Percentiles rank a stretch among this genome's conserved stretches.
These are phyloP conservation scores for Tholera decimalis DNA, from an alignment of 2,888 invertebrate species.

Conservation along the genomic window DNA sequence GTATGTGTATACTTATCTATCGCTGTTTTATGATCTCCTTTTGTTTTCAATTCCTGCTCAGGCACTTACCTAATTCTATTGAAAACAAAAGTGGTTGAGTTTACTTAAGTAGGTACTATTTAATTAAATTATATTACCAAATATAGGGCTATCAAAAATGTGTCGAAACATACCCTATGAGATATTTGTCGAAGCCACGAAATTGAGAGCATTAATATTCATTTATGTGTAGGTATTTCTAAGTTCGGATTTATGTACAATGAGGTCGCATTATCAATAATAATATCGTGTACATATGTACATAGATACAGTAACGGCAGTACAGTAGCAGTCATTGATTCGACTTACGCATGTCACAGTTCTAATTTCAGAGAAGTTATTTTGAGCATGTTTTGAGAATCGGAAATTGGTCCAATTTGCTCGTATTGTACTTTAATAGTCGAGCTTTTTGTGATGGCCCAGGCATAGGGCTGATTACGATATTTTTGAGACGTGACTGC, in stretches of 20 bases:
- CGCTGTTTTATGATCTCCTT: slow-evolving; percentile 13
- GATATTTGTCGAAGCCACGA: background rate
- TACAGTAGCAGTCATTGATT: slow-evolving; percentile 66
- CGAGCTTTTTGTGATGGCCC: slow-evolving; percentile 29
- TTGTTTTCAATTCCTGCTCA: slow-evolving; percentile 3
- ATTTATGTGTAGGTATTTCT: background rate
- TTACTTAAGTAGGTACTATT: slow-evolving; percentile 3
- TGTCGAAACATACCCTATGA: background rate
- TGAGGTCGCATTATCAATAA: slow-evolving; percentile 48
- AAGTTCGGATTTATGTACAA: slow-evolving; percentile 25
- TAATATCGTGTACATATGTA: slow-evolving; percentile 24
- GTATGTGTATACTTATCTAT: background rate
- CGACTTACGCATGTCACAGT: slow-evolving; percentile 81
- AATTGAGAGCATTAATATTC: background rate
- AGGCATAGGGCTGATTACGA: slow-evolving; percentile 30
- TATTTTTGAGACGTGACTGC: slow-evolving; percentile 21
- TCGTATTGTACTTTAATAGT: slow-evolving; percentile 72
- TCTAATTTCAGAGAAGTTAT: slow-evolving; percentile 82
- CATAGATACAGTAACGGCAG: slow-evolving; percentile 26
- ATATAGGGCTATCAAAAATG: background rate
- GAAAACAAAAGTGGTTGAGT: background rate
- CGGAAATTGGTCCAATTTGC: slow-evolving; percentile 82
- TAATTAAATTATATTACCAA: background rate
- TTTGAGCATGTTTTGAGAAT: slow-evolving; percentile 75
- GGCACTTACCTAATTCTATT: background rate